Evolutionary conservation across 2,113 vertebrate species (phyloP).

Genomic region (Tachysurus vachellii): DNA sequence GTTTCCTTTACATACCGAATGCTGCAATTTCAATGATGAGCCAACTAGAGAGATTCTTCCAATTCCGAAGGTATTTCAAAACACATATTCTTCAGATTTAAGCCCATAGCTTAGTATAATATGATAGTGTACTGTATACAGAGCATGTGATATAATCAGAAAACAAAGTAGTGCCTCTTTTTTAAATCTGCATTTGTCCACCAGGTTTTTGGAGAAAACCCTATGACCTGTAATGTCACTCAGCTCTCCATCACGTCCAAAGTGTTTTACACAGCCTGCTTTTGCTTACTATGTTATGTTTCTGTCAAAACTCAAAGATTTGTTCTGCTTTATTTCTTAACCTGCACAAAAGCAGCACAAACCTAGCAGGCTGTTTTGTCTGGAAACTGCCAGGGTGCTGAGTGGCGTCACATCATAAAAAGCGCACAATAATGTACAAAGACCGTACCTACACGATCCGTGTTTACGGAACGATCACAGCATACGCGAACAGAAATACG

Average conservation of each 20-base stretch:
- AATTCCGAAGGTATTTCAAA: background rate
- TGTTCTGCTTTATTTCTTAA: constrained; percentile 8
- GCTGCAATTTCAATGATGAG: background rate
- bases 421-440: background rate
- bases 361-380: background rate
- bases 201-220: background rate
- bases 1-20: background rate
- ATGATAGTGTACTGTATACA: background rate
- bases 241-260: background rate
- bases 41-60: background rate
- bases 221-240: background rate
- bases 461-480: constrained; percentile 4
- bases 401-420: background rate
- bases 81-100: background rate
- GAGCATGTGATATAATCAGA: background rate
- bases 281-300: background rate
- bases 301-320: background rate
- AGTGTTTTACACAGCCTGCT: background rate
- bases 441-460: background rate
- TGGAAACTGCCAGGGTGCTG: background rate
- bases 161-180: background rate
- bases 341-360: constrained; percentile 6
- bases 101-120: background rate
- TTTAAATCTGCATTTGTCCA: background rate
- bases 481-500: background rate